These are phyloP conservation scores for Zele albiditarsus DNA, from an alignment of 2,888 invertebrate genomes.

Conservation along the genomic window DNA sequence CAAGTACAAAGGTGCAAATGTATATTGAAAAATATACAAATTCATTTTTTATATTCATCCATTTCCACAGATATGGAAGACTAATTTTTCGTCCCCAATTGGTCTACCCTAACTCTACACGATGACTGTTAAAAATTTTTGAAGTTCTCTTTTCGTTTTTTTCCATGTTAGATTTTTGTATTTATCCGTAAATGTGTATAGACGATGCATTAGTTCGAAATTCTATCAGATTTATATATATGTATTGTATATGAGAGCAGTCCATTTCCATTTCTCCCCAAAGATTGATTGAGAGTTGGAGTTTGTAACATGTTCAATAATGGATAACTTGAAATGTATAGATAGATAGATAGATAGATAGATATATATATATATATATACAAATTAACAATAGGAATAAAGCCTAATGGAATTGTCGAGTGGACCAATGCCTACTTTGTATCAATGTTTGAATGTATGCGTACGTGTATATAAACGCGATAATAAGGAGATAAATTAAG, in stretches of 20 bases:
- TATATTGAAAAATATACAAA: too few relatives aligned
- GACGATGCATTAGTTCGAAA: neutral
- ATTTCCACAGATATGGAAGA: too few relatives aligned
- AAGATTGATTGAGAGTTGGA: slow-evolving; percentile 11
- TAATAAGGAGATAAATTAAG: too few relatives aligned
- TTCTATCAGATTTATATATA: neutral
- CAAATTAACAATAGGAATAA: neutral
- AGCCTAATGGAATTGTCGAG: slow-evolving; percentile 1
- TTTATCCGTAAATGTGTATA: neutral
- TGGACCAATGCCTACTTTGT: neutral
- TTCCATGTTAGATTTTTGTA: neutral
- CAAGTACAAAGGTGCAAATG: too few relatives aligned
- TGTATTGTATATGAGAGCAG: neutral
- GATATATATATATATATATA: neutral
- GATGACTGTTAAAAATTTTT: neutral
- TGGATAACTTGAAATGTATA: neutral
- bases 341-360: neutral
- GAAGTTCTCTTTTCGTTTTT: neutral
- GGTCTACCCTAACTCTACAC: neutral
- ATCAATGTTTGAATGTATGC: neutral
- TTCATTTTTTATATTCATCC: too few relatives aligned
- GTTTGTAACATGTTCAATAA: neutral
- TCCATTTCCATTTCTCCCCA: slow-evolving; percentile 3
- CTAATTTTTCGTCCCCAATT: too few relatives aligned
- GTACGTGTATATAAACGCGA: neutral